Evolutionary conservation across 2,888 invertebrate species (phyloP), one percentile per base, ranked within the genome.

Genomic region (Autographa gamma): DNA sequence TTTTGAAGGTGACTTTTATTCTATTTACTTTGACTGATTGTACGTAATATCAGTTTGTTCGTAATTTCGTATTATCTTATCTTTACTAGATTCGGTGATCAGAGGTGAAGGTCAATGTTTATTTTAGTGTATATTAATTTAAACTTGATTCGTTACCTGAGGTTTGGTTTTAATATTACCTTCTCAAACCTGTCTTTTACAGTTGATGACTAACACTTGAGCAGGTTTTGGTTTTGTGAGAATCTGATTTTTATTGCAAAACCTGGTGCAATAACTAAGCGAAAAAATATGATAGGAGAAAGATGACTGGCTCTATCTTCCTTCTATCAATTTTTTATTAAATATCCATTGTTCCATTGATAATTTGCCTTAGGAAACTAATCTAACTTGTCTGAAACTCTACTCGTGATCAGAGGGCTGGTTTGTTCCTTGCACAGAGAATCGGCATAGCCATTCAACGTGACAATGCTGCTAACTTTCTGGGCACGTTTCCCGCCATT

Each of bases 1-100:
- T 43, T 58, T n/a, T 63, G 19, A 61, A 69, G 70, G 54, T 73
- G 76, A 63, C 41, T 9, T 38, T 59, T 60, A 72, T 66, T 65
- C 61, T 69, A 43, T 66, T n/a, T 2, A 25, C 54, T 43, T 65
- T 19, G 9, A 56, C 31, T 31, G 38, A 38, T 34, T 34, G 6
- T 38, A 38, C 11, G 38, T 38, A 11, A 38, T 38, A 38, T 38
- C 38, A 38, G 38, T 38, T 11, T 38, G 38, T 38, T 11, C 38
- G 38, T 38, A 11, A 16, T 43, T 38, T 11, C 38, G 38, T 38
- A 11, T 43, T 43, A 43, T 18, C 18, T 18, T 6, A 54, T 54
- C 54, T 19, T 48, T 19, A 19, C 18, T 7, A 54, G 18, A 54
- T 54, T 54, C 43, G 16, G 43, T 43, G 43, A 43, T 43, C 43